phyloP scores from a whole-genome alignment of 2,888 invertebrate genomes.

The Perithous albicinctus region DNA sequence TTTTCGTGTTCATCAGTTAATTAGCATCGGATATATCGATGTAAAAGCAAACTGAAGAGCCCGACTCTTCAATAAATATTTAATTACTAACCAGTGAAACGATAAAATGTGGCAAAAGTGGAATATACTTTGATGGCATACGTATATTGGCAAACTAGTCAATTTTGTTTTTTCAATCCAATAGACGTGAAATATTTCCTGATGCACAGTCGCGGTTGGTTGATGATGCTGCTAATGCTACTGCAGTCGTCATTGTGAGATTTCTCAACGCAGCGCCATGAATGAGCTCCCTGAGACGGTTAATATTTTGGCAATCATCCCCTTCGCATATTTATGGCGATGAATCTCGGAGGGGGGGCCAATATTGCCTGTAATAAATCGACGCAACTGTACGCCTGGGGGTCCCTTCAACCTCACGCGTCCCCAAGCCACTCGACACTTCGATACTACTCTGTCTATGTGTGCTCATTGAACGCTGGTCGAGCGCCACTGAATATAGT shows the following conservation, averaged over 20 bases:
- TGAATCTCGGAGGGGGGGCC: conserved; percentile 42
- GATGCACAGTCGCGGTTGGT: no score
- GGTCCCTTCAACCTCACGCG: conserved; percentile 46
- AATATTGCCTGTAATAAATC: conserved; percentile 67
- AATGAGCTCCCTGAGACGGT: conserved; percentile 59
- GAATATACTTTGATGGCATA: no score
- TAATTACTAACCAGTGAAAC: no score
- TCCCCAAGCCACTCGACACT: conserved; percentile 34
- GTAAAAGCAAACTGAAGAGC: no score
- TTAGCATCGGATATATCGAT: no score
- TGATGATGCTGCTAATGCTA: neutral
- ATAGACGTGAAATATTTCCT: no score
- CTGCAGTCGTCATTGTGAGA: conserved; percentile 23
- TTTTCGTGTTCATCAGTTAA: no score
- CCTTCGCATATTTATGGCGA: conserved; percentile 63
- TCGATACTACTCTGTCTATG: conserved; percentile 2
- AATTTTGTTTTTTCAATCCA: no score
- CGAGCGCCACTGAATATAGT: conserved; percentile 42
- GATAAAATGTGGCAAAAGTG: no score
- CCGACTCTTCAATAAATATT: no score
- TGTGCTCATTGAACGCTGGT: conserved; percentile 41
- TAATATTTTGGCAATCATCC: conserved; percentile 68
- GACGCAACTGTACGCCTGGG: conserved; percentile 53
- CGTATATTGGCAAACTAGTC: no score
- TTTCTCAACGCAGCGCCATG: conserved; percentile 4